phyloP scores from a whole-genome alignment of 2,888 invertebrate genomes.

The Tetanocera ferruginea region DNA sequence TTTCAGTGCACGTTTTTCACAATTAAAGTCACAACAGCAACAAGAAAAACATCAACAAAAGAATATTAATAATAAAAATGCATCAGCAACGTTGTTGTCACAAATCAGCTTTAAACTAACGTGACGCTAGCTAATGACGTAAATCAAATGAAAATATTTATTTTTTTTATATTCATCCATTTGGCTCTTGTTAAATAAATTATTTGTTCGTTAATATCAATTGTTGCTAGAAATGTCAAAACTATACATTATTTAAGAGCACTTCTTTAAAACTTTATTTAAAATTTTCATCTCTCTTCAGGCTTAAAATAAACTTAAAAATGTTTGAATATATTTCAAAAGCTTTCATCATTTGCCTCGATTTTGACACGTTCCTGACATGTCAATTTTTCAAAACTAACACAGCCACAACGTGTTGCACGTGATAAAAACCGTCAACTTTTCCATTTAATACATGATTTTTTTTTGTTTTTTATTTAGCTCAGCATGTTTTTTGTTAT shows the following conservation, averaged over 20 bases:
- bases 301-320: not conserved
- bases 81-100: not conserved
- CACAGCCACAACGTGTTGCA: not conserved
- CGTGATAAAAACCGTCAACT: not conserved
- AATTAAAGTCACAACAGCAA: not conserved
- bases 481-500: not conserved
- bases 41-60: too few species aligned
- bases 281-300: not conserved
- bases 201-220: not conserved
- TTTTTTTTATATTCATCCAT: not conserved
- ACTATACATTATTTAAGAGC: not conserved
- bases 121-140: not conserved
- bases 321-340: too few species aligned
- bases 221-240: not conserved
- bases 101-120: not conserved
- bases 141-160: not conserved
- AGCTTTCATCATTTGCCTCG: not conserved
- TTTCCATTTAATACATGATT: not conserved
- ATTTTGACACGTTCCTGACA: not conserved
- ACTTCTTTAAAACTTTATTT: not conserved
- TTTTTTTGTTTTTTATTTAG: not conserved
- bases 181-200: conserved; percentile 1
- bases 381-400: not conserved
- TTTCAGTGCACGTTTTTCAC: not conserved
- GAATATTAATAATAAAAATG: not conserved